Evolutionary conservation across 2,113 vertebrate genomes (phyloP), one percentile per base, ranked within the genome.

Genomic region (Cisticola juncidis): DNA sequence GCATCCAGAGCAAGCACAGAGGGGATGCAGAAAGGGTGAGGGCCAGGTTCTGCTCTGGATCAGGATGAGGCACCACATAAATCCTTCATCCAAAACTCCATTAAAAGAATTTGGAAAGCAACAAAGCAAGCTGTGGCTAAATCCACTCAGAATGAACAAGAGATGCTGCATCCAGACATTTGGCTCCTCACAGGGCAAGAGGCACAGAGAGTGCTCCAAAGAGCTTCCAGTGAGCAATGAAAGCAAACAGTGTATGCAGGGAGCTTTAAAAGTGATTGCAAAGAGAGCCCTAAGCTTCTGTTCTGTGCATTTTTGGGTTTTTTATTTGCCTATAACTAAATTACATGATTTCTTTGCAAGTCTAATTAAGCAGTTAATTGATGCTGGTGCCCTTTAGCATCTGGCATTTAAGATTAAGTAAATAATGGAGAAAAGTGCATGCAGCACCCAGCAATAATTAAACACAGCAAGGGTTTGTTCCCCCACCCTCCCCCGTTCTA

Each of bases 281-380:
- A 25, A 92, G 81, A 82, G 61, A 90, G 85, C 89, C 77, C 80
- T 64, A 50, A 92, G 89, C 80, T 92, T 60, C 82, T 91, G 60
- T 69, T 95, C 50, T 56, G 44, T n/a, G 88, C 0, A 0, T 5
- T 74, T 85, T 86, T 61, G 38, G 84, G 54, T 8, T 36, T 62
- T 79, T 92, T 53, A 62, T 86, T 82, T 82, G 91, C 81, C 83
- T 87, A 83, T 91, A 84, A 95, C 92, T 95, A 93, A 94, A 95
- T 93, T 88, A 95, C 66, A 76, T 20, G 44, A 90, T 89, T 97
- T 92, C 94, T 93, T 96, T 96, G 96, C 94, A 97, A 93, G 94
- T 92, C 96, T 97, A 97, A 96, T 97, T 97, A 97, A 92, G 96
- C 91, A 95, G 94, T 95, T 97, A 97, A 94, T 94, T 95, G 96